A percentile compares a stretch with the other conserved stretches of the same genome.
These are phyloP conservation scores for Ochotona princeps DNA, from an alignment of 2,113 vertebrate species.

Conservation along the genomic window DNA sequence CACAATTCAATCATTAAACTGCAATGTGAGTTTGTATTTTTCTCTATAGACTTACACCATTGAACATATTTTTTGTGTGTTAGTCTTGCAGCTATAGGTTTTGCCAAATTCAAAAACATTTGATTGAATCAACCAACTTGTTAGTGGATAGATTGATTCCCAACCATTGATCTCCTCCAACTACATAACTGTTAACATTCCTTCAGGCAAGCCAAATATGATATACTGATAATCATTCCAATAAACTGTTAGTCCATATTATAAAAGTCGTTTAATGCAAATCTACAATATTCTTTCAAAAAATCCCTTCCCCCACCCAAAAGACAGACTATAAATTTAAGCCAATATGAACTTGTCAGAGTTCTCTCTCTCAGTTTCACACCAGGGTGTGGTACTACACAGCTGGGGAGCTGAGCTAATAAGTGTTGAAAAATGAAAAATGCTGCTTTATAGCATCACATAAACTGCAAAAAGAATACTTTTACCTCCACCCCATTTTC, in stretches of 20 bases:
- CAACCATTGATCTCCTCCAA: neutral
- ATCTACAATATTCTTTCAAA: slow-evolving; percentile 69
- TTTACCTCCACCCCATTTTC: slow-evolving; percentile 68
- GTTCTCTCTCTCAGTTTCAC: slow-evolving; percentile 79
- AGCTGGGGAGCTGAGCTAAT: slow-evolving; percentile 85
- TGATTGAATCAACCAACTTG: neutral
- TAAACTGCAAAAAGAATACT: slow-evolving; percentile 79
- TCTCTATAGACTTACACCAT: neutral
- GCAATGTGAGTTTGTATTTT: slow-evolving; percentile 17
- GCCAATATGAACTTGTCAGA: slow-evolving; percentile 81
- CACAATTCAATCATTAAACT: neutral
- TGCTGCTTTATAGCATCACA: slow-evolving; percentile 79
- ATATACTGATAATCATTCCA: slow-evolving; percentile 3
- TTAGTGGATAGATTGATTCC: neutral
- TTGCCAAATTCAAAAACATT: slow-evolving; percentile 6
- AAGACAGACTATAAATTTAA: slow-evolving; percentile 81
- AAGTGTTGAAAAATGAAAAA: slow-evolving; percentile 85
- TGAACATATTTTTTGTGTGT: neutral
- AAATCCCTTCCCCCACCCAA: slow-evolving; percentile 58
- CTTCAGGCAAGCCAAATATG: slow-evolving; percentile 26
- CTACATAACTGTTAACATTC: neutral
- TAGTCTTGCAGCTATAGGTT: neutral
- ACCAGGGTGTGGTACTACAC: slow-evolving; percentile 81
- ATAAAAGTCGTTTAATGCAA: slow-evolving; percentile 48
- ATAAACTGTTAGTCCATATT: neutral